These are phyloP conservation scores for Myzus persicae DNA, from an alignment of 1,140 invertebrate genomes.

Conservation along the genomic window DNA sequence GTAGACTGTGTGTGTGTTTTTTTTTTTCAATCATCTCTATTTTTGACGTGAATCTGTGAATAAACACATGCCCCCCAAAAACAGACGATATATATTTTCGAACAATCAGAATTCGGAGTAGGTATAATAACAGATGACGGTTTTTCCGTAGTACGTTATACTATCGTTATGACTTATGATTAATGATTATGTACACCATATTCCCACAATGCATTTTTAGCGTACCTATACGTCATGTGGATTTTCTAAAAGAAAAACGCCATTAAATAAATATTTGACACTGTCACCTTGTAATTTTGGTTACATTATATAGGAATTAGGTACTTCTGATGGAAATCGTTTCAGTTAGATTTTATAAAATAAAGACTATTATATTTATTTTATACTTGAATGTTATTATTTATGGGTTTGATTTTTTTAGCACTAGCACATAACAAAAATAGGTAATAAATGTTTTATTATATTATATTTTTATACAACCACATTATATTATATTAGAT, in stretches of 20 bases:
- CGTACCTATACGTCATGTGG: not conserved
- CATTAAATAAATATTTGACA: not conserved
- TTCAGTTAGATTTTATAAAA: not conserved
- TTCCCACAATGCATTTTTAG: not conserved
- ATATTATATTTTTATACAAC: not conserved
- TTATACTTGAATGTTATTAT: not conserved
- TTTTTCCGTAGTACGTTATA: not conserved
- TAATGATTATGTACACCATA: not conserved
- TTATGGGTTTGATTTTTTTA: not conserved
- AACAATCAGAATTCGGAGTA: not conserved
- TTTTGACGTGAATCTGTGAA: not conserved
- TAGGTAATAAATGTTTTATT: not conserved
- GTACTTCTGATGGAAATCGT: not conserved
- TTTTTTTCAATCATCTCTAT: not conserved
- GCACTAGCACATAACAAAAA: not conserved
- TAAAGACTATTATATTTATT: not conserved
- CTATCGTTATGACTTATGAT: not conserved
- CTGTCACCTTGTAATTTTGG: not conserved
- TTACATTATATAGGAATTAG: not conserved
- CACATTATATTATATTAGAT: not conserved
- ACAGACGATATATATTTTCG: not conserved
- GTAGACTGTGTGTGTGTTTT: not conserved
- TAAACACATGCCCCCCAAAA: not conserved
- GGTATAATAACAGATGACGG: not conserved
- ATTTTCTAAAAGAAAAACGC: not conserved